Evolutionary conservation across 2,888 invertebrate species (phyloP), one percentile per base, ranked within the genome.

Genomic region (Apoderus coryli): DNA sequence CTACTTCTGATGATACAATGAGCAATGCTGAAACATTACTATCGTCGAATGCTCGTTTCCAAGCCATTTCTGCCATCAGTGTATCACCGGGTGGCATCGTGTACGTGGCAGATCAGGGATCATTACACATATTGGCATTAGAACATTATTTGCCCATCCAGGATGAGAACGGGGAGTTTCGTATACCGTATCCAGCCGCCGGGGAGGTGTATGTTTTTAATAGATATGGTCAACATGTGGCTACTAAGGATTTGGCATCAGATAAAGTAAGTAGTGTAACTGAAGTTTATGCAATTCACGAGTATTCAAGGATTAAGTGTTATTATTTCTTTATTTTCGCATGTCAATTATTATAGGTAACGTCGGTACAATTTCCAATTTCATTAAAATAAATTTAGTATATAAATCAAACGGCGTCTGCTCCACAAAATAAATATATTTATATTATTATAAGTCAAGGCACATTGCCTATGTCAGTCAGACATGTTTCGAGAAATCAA

Each of bases 61-160:
- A 79, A 29, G 76, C 81, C 4, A 82, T 85, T 52, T 84, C 84
- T 22, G 85, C 92, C 7, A 67, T 96, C 23, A 81, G 90, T 7
- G 89, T 95, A 22, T 88, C 92, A 15, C 89, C 93, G 16, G 90
- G 92, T 54, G 92, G 93, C n/a, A 81, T 89, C 32, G 67, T 96
- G 25, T 86, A 93, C 59, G 80, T 96, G 29, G 89, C 93, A 22
- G 96, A 98, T 64, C 88, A 90, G 70, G 84, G 82, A 28, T 84
- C 81, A 3, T 61, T 86, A 7, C 84, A 85, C 46, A 84, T 86
- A 32, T 60, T 88, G 34, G 82, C 86, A 1, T 53, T 88, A 43
- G 84, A 82, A 54, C 89, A 86, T 43, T 88, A 86, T 53, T 59
- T 88, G 37, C 89, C 88, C 12, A 74, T 76, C 15, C 84, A 85